phyloP scores from a whole-genome alignment of 2,797 vertebrate species.

The Ceryle rudis region DNA sequence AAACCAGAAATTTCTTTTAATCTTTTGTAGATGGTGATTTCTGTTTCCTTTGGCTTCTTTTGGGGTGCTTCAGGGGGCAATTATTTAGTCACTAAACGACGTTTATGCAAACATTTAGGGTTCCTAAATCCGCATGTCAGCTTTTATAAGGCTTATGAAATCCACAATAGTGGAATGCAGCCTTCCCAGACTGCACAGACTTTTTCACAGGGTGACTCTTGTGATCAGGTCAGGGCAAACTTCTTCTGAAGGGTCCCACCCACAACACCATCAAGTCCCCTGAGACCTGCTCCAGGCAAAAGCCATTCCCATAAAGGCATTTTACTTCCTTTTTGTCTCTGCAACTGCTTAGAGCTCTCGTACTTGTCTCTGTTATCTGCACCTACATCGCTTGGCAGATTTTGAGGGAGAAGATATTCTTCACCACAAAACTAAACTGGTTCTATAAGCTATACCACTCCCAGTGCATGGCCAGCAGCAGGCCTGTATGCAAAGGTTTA shows the following conservation, averaged over 20 bases:
- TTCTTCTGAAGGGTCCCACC: neutral
- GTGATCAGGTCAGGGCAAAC: neutral
- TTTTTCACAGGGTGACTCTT: neutral
- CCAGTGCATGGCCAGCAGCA: neutral
- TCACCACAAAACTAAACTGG: slow-evolving; percentile 7
- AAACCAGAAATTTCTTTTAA: slow-evolving; percentile 31
- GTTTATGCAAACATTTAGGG: slow-evolving; percentile 15
- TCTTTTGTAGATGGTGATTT: slow-evolving; percentile 11
- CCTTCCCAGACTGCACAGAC: neutral
- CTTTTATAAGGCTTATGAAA: slow-evolving; percentile 4
- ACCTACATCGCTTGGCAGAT: neutral
- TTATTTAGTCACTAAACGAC: slow-evolving; percentile 37
- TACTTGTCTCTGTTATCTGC: neutral
- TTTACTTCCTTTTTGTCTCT: neutral
- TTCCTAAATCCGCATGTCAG: slow-evolving; percentile 12
- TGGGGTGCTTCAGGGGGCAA: slow-evolving; percentile 11
- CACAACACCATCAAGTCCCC: neutral
- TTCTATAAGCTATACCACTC: neutral
- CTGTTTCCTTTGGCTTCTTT: slow-evolving; percentile 48
- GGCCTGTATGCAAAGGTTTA: neutral
- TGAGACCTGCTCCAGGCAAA: neutral
- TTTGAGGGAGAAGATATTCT: neutral
- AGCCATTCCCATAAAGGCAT: neutral
- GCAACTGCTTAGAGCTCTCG: neutral
- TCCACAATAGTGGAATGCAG: neutral